Evolutionary conservation across 2,888 invertebrate species (phyloP), one percentile per base, ranked within the genome.

Genomic region (Drosophila borealis): DNA sequence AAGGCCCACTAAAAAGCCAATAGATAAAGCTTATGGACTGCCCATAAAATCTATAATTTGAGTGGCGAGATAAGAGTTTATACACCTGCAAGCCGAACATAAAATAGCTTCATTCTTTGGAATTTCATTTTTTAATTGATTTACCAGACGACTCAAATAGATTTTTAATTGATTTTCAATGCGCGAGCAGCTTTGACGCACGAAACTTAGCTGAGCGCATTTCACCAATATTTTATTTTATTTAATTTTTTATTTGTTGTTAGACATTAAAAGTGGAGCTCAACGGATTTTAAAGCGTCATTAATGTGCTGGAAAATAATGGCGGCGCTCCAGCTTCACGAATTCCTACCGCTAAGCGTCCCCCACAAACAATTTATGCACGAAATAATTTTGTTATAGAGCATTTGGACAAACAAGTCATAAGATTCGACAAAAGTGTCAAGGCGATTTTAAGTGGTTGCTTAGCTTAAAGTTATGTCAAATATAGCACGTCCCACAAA

Each of bases 101-200:
- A 41, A 87, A 83, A 83, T 86, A 54, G 50, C 84, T 83, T 74
- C 71, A 83, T 89, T 89, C 89, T 69, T 64, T 70, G 87, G 88
- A 79, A 82, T 85, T 85, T 74, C 72, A 70, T 83, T 78, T 87
- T 80, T 80, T 77, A 73, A 87, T 78, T 83, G 68, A 70, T 68
- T 67, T 80, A 51, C 21, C 70, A 39, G 33, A 53, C 54, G 36
- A 49, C 14, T 70, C 57, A 51, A 87, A 88, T 89, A 74, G 79
- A 63, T 85, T 85, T 88, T 89, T 88, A 88, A 85, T 85, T 85
- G 89, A 89, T 89, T 85, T 74, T 57, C 69, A 66, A 74, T 69
- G 37, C 44, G 21, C 33, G 19, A 14, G 4, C 21, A 4, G 14
- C n/a, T 33, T 25, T 11, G 57, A 70, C 61, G 25, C 25, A 25